A percentile compares a stretch with the other conserved stretches of the same genome.
phyloP scores from a whole-genome alignment of 1,140 invertebrate species.

The Conus ventricosus region DNA sequence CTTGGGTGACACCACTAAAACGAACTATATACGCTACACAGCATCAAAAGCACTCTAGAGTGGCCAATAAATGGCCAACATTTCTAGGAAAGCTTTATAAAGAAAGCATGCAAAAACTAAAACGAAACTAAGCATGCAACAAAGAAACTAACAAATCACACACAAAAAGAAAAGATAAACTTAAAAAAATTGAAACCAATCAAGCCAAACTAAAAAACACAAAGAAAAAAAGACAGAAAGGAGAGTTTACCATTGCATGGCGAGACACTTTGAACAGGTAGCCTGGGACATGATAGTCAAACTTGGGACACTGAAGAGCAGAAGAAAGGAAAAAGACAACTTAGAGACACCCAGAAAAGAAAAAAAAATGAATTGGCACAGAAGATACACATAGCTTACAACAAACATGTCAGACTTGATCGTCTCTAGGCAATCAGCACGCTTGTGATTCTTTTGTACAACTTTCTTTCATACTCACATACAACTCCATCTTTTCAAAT shows the following conservation, averaged over 20 bases:
- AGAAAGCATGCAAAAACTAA: too few relatives aligned
- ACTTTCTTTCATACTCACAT: too few relatives aligned
- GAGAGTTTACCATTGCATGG: conserved; percentile 45
- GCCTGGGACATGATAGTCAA: conserved; percentile 45
- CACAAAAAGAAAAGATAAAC: not conserved
- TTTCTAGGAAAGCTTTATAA: too few relatives aligned
- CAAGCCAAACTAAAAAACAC: not conserved
- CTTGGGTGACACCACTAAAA: too few relatives aligned
- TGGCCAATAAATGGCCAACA: too few relatives aligned
- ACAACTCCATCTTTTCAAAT: too few relatives aligned
- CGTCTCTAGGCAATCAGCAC: not conserved
- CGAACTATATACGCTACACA: too few relatives aligned
- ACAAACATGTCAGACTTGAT: not conserved
- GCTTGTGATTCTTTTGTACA: too few relatives aligned
- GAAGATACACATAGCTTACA: not conserved
- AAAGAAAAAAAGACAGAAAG: not conserved
- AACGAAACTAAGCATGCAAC: not conserved
- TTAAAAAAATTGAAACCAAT: conserved; percentile 1
- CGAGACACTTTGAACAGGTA: conserved; percentile 37
- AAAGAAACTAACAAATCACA: not conserved
- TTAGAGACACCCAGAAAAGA: not conserved
- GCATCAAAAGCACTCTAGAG: too few relatives aligned
- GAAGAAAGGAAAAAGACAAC: conserved; percentile 16
- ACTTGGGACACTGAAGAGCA: conserved; percentile 47
- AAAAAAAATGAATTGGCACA: too few relatives aligned